phyloP scores from a whole-genome alignment of 2,113 vertebrate species.

The Vimba vimba region DNA sequence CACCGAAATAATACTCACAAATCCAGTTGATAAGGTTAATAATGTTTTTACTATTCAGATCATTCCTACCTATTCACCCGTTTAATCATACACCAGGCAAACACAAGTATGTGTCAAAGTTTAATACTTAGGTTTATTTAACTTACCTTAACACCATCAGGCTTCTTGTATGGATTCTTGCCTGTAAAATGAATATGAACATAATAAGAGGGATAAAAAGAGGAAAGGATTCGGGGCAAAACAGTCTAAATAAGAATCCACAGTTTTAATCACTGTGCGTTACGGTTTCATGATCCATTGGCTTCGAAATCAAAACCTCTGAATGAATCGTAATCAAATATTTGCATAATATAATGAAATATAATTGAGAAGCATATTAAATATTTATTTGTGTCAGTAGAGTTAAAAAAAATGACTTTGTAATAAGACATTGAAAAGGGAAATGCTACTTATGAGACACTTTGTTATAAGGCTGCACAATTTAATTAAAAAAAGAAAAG shows the following conservation, averaged over 20 bases:
- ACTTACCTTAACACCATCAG: slow-evolving; percentile 96
- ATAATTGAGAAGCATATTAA: not conserved
- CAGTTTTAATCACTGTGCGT: not conserved
- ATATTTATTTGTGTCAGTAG: not conserved
- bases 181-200: slow-evolving; percentile 76
- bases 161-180: slow-evolving; percentile 91
- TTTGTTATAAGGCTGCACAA: not conserved
- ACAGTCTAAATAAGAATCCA: not conserved
- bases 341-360: slow-evolving; percentile 34
- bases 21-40: too few relatives aligned
- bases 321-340: not conserved
- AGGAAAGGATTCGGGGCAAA: not conserved
- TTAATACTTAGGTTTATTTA: not conserved
- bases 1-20: not conserved
- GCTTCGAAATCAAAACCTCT: slow-evolving; percentile 11
- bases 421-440: not conserved
- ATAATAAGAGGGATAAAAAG: not conserved
- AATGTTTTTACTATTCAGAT: too few relatives aligned
- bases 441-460: not conserved
- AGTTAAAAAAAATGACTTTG: not conserved
- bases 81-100: not conserved
- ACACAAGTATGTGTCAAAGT: not conserved
- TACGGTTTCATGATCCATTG: not conserved
- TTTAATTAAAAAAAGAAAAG: not conserved
- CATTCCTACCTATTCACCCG: too few relatives aligned